Evolutionary conservation across 2,797 vertebrate genomes (phyloP), one percentile per base, ranked within the genome.

Genomic region (Halcyon badia): DNA sequence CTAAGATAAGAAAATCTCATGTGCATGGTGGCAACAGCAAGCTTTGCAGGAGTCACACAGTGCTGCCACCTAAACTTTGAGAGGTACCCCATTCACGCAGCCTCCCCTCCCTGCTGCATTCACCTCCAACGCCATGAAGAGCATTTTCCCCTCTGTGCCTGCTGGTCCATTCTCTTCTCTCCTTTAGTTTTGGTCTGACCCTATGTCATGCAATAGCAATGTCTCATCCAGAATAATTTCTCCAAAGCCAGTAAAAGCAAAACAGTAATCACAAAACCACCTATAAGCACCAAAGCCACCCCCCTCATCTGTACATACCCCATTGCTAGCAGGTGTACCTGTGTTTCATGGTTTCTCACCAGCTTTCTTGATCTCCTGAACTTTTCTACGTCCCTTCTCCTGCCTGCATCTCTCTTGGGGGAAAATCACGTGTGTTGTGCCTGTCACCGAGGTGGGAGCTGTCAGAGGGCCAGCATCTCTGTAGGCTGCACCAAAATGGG

Each of bases 11-110:
- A 5, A 48, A 2, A 0, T 17, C 39, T 76, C 22, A 20, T 1
- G 2, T 5, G 9, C 0, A 0, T 18, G 6, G 33, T 24, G 51
- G 31, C 33, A 58, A 37, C 15, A n/a, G 33, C 8, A 33, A 51
- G 20, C 66, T 28, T 79, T 33, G 44, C 37, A n/a, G 48, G 48
- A 83, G 41, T 42, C 19, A 17, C 18, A 19, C 54, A 37, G 48
- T 4, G 6, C 37, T 65, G 41, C 19, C 25, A 37, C 22, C 30
- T 73, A 19, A 62, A 30, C 24, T 66, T 75, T 6, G 8, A 51
- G 33, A 65, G 28, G 20, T 24, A 21, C 35, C 41, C 44, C 46
- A 39, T 14, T n/a, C 91, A 28, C 2, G 2, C 31, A 14, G 33
- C 11, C 28, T 54, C 19, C 18, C 71, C 58, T 57, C 13, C 20